These are phyloP conservation scores for Anthrax anthrax DNA, from an alignment of 2,888 invertebrate species.

Conservation along the genomic window DNA sequence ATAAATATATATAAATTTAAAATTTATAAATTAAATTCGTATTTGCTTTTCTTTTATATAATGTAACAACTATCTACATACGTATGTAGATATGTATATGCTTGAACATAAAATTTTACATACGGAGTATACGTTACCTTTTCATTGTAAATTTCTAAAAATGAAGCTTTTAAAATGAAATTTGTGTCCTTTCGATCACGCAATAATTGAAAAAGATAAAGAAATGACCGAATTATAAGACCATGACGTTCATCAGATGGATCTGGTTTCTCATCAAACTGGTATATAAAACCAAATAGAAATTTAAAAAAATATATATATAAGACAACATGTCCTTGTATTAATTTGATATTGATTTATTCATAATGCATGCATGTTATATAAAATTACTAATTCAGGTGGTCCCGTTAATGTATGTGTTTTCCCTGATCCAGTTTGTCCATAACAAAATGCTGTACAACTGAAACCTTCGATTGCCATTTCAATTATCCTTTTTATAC, in stretches of 20 bases:
- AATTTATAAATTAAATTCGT: too few species aligned
- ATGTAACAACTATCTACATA: too few species aligned
- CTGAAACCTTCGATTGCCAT: constrained; percentile 92
- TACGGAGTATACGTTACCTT: too few species aligned
- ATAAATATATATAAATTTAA: too few species aligned
- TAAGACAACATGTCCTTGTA: too few species aligned
- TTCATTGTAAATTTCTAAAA: constrained; percentile 93
- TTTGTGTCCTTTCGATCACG: constrained; percentile 61
- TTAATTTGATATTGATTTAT: too few species aligned
- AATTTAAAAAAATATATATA: constrained; percentile 1
- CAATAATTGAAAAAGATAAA: constrained; percentile 74
- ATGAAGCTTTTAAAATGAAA: constrained; percentile 81
- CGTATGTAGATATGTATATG: too few species aligned
- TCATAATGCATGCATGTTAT: too few species aligned
- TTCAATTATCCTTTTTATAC: constrained; percentile 77
- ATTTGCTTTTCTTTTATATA: too few species aligned
- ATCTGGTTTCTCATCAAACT: constrained; percentile 52
- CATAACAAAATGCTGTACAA: constrained; percentile 90
- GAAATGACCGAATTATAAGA: constrained; percentile 77
- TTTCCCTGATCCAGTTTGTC: constrained; percentile 93
- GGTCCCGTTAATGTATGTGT: constrained; percentile 91
- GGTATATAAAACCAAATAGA: constrained; percentile 4
- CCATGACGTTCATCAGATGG: constrained; percentile 65
- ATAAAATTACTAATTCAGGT: constrained; percentile 68
- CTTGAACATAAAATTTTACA: too few species aligned